Percentiles rank a stretch among this genome's conserved stretches.
phyloP scores from a whole-genome alignment of 2,888 invertebrate genomes.

The Drosophila melanosoma region DNA sequence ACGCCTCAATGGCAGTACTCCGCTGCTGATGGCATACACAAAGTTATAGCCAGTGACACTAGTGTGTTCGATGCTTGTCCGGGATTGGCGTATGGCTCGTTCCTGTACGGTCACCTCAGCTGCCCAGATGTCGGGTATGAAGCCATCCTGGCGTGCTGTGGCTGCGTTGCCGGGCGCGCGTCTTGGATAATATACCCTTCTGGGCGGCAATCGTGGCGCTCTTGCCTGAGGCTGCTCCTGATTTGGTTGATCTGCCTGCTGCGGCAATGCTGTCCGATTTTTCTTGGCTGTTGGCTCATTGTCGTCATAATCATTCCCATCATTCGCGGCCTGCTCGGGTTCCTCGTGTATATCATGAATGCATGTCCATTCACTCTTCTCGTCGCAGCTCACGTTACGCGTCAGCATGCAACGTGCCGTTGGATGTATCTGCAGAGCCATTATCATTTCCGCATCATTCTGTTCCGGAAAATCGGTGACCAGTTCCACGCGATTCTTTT shows the following conservation, averaged over 20 bases:
- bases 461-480: slow-evolving; percentile 94
- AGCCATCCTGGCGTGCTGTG: slow-evolving; percentile 63
- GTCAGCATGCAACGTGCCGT: slow-evolving; percentile 92
- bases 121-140: slow-evolving; percentile 85
- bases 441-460: slow-evolving; percentile 95
- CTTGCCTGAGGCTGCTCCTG: slow-evolving; percentile 1
- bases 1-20: slow-evolving; percentile 76
- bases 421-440: slow-evolving; percentile 88
- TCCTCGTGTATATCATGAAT: slow-evolving; percentile 95
- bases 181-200: slow-evolving; percentile 8
- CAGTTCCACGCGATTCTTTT: slow-evolving; percentile 94
- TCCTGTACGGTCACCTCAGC: slow-evolving; percentile 85
- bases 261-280: slow-evolving; percentile 35
- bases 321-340: slow-evolving; percentile 83
- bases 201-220: slow-evolving; percentile 1
- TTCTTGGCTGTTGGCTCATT: slow-evolving; percentile 59
- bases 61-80: slow-evolving; percentile 75
- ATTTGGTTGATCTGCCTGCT: slow-evolving; percentile 2
- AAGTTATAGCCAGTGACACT: slow-evolving; percentile 83
- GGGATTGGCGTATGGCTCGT: slow-evolving; percentile 81
- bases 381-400: slow-evolving; percentile 93
- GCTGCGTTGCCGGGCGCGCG: slow-evolving; percentile 7
- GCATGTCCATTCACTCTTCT: slow-evolving; percentile 96
- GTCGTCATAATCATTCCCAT: slow-evolving; percentile 62
- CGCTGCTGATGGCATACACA: slow-evolving; percentile 85